Evolutionary conservation across 23 tunicate species (phyloP), one percentile per base, ranked within the genome.

Genomic region (Styela clava): DNA sequence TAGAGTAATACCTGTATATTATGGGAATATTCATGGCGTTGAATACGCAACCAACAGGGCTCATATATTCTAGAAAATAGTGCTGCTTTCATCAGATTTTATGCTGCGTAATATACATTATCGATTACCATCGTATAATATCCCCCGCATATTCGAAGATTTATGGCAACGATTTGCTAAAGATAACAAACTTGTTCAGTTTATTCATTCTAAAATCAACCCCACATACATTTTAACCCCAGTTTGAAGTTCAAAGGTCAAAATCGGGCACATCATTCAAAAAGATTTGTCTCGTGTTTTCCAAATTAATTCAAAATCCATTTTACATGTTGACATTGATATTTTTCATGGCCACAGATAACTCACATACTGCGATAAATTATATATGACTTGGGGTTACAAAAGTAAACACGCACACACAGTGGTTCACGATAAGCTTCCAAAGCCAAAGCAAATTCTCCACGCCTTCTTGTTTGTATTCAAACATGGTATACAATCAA

Each of bases 391-490:
- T 44, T 44, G 56, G 56, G 56, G 56, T 44, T 44, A 44, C 56
- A 44, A 5, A 44, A 44, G 56, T 44, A 44, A 44, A 44, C 56
- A 44, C 7, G 12, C 12, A 7, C 9, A 12, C 12, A 44, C 12
- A 5, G 56, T 44, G 12, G 56, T 12, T 44, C 56, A 7, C 56
- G 56, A 44, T 44, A 44, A 44, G 56, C 9, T 12, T 12, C 56
- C 56, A 71, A 71, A 34, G 77, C 34, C 77, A 26, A 26, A 30
- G 34, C 32, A 71, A 26, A 71, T 71, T 71, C 37, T 71, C 77
- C 77, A 71, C 77, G 77, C 77, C 77, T 30, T 29, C 35, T 71
- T 71, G 34, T 71, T 71, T 71, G 34, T 71, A 16, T 71, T 71
- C 77, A 71, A 71, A 71, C 77, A 71, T 12, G 3, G 56, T 16